Evolutionary conservation across 2,113 vertebrate species (phyloP).

Genomic region (Scopus umbretta): DNA sequence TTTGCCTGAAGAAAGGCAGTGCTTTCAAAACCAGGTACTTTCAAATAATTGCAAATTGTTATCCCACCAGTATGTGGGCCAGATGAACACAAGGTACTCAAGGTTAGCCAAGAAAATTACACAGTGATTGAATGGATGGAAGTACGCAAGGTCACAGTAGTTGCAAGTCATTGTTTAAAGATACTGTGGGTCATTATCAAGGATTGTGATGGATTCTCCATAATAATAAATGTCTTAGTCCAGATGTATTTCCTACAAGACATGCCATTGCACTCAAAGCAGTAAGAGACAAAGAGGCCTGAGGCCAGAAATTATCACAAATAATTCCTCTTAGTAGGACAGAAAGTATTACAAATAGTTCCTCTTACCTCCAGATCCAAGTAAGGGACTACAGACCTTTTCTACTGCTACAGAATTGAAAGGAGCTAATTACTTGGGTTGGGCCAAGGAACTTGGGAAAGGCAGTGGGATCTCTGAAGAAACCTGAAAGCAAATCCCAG

Average conservation of each 20-base stretch:
- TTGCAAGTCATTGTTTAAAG: neutral
- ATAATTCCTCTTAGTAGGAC: neutral
- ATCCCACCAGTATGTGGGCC: neutral
- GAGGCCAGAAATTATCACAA: neutral
- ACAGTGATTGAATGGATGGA: neutral
- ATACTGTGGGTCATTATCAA: neutral
- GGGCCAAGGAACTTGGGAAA: neutral
- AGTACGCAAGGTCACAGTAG: neutral
- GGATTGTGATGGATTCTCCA: neutral
- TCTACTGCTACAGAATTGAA: neutral
- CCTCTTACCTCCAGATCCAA: neutral
- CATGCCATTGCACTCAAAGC: neutral
- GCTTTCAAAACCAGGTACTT: neutral
- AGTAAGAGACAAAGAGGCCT: neutral
- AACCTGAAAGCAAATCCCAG: neutral
- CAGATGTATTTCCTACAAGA: neutral
- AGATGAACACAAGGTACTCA: neutral
- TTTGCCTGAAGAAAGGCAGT: neutral
- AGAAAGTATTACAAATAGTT: neutral
- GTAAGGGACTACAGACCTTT: neutral
- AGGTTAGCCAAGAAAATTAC: neutral
- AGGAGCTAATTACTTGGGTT: neutral
- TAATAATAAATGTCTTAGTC: neutral
- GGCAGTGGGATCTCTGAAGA: neutral
- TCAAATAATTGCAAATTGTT: neutral